Evolutionary conservation across 2,888 invertebrate species (phyloP).

Genomic region (Drosophila rellima): DNA sequence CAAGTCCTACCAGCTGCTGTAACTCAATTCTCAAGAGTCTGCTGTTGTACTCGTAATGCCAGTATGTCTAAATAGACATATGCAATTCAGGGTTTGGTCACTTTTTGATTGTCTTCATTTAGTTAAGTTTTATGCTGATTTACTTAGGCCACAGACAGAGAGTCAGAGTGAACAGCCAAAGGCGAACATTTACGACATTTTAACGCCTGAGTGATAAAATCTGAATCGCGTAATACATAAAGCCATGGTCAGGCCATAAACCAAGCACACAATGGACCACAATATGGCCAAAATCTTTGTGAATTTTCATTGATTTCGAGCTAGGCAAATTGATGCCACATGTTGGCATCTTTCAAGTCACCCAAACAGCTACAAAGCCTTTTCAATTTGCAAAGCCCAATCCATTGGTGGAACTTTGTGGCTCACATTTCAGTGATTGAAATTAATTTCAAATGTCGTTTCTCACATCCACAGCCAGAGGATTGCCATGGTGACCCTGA

Average conservation of each 20-base stretch:
- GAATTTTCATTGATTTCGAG: conserved; percentile 40
- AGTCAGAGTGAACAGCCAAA: conserved; percentile 19
- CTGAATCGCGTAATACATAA: conserved; percentile 56
- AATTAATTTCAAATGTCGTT: conserved; percentile 79
- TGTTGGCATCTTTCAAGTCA: conserved; percentile 26
- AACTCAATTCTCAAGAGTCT: conserved; percentile 66
- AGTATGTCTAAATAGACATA: conserved; percentile 67
- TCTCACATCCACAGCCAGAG: conserved; percentile 43
- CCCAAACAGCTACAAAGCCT: conserved; percentile 47
- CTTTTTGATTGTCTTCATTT: conserved; percentile 79
- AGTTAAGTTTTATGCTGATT: conserved; percentile 79
- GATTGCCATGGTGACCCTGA: conserved; percentile 53
- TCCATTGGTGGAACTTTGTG: conserved; percentile 40
- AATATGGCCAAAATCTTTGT: conserved; percentile 32
- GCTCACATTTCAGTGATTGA: conserved; percentile 72
- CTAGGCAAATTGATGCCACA: conserved; percentile 3
- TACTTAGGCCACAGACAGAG: conserved; percentile 65
- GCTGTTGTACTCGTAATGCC: conserved; percentile 16
- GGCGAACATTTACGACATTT: conserved; percentile 65
- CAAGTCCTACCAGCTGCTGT: conserved; percentile 42
- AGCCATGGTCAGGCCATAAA: conserved; percentile 47
- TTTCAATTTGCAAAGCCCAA: conserved; percentile 67
- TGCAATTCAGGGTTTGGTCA: conserved; percentile 61
- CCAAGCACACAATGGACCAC: conserved; percentile 46
- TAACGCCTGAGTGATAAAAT: conserved; percentile 72